Percentiles rank a stretch among this genome's conserved stretches.
Conservation (phyloP, 2,113 vertebrate species). For the Gopherus evgoodei region DNA sequence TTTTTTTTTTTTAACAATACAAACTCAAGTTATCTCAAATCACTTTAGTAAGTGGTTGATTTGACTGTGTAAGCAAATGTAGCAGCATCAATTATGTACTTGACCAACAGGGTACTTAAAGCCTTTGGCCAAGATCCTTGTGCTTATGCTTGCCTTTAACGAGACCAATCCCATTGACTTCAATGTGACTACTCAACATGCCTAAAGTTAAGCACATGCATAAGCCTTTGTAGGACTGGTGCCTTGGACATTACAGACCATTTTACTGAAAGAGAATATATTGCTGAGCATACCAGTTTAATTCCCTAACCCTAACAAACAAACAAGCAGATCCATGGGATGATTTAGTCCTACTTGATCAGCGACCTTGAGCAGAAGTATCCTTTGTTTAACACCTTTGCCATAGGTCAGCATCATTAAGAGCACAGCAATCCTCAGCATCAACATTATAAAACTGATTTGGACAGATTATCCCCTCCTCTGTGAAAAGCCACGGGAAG, state of each 20-base stretch:
- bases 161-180: neutral
- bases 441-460: too few species aligned
- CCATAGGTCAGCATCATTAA: too few species aligned
- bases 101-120: neutral
- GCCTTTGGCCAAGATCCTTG: neutral
- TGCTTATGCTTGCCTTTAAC: neutral
- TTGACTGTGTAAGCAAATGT: neutral
- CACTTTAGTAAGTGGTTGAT: neutral
- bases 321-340: neutral
- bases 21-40: conserved; percentile 22
- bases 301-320: neutral
- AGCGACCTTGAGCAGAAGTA: neutral
- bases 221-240: neutral
- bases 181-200: neutral
- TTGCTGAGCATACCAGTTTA: neutral
- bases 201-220: neutral
- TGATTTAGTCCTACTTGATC: neutral
- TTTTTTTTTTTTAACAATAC: neutral
- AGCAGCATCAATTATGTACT: neutral
- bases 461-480: too few species aligned
- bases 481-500: too few species aligned
- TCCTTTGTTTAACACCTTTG: neutral
- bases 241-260: neutral
- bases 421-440: too few species aligned
- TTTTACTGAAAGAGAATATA: neutral